Evolutionary conservation across 2,113 vertebrate species (phyloP).

Genomic region (Genyomyrus donnyi): DNA sequence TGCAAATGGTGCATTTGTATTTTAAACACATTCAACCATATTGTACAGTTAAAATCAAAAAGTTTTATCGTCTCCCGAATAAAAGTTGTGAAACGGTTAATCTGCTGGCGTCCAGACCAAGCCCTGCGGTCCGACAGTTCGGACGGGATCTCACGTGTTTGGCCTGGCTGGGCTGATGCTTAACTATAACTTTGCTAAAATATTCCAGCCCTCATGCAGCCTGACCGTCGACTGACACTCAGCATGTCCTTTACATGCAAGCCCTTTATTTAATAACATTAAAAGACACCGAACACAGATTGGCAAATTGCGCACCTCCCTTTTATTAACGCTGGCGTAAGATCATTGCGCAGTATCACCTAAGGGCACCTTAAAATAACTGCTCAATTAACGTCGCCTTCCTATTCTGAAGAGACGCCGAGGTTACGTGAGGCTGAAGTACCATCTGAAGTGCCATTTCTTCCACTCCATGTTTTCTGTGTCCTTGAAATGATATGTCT

Average conservation of each 20-base stretch:
- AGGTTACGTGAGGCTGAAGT: conserved; percentile 64
- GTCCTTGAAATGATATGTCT: conserved; percentile 40
- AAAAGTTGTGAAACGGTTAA: background rate
- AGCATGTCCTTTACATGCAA: background rate
- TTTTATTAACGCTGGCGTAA: conserved; percentile 38
- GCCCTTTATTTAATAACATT: background rate
- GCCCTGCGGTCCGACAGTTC: background rate
- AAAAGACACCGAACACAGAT: background rate
- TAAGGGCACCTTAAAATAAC: conserved; percentile 61
- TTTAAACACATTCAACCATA: background rate
- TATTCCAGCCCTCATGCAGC: background rate
- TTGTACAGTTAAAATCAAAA: background rate
- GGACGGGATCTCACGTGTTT: background rate
- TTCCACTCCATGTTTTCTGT: conserved; percentile 22
- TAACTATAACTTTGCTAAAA: background rate
- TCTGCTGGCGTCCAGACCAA: background rate
- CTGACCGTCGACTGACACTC: background rate
- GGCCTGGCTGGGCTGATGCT: background rate
- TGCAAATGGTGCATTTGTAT: background rate
- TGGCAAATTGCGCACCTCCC: background rate
- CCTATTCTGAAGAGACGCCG: conserved; percentile 32
- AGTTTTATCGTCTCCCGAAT: background rate
- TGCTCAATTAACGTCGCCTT: conserved; percentile 60
- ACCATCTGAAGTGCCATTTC: conserved; percentile 54
- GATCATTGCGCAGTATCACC: conserved; percentile 31